phyloP scores from a whole-genome alignment of 2,888 invertebrate genomes.

The Anaspis maculata region DNA sequence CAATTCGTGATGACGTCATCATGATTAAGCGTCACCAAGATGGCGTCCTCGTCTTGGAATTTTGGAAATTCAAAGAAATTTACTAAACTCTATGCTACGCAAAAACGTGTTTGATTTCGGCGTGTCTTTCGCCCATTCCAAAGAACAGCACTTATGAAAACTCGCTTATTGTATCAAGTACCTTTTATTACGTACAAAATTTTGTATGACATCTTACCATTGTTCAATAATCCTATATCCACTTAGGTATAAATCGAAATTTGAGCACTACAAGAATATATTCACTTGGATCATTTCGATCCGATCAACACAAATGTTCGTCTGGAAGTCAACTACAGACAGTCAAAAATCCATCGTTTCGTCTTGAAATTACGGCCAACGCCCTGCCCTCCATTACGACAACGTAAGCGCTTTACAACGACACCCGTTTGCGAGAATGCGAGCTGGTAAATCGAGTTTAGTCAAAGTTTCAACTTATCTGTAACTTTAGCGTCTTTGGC shows the following conservation, averaged over 20 bases:
- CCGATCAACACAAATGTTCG: too few species aligned
- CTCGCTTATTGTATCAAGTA: too few species aligned
- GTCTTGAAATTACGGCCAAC: conserved; percentile 14
- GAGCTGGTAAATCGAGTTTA: conserved; percentile 3
- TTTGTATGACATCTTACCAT: conserved; percentile 13
- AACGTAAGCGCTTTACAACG: conserved; percentile 9
- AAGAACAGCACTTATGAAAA: too few species aligned
- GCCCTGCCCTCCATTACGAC: conserved; percentile 15
- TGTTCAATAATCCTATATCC: conserved; percentile 9
- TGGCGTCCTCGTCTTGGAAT: conserved; percentile 8
- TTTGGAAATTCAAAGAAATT: conserved; percentile 5
- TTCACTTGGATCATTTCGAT: too few species aligned
- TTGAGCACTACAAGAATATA: conserved; percentile 5
- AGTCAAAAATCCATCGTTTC: too few species aligned
- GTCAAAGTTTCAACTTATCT: conserved; percentile 13
- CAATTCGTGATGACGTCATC: conserved; percentile 4
- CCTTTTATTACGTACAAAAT: conserved; percentile 15
- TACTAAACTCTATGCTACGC: too few species aligned
- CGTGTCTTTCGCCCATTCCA: too few species aligned
- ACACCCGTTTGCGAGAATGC: conserved; percentile 4
- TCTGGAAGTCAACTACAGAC: too few species aligned
- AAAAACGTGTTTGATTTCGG: too few species aligned
- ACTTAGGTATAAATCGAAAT: conserved; percentile 7
- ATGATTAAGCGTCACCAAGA: conserved; percentile 16
- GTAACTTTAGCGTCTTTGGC: conserved; percentile 7